Evolutionary conservation across 2,888 invertebrate genomes (phyloP).

Genomic region (Lasius fuliginosus): DNA sequence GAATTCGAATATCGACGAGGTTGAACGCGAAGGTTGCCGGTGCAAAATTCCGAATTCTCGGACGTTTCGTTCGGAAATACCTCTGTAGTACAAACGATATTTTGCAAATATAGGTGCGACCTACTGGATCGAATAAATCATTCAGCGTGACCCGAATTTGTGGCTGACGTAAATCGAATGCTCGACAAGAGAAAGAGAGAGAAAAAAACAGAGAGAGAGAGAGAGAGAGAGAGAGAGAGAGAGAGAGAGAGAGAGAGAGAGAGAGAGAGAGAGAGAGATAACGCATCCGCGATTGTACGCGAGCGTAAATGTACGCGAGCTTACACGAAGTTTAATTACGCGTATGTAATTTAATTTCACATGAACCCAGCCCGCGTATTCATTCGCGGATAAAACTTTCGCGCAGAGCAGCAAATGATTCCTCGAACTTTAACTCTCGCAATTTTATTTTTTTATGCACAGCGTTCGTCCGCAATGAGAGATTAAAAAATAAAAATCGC

Average conservation of each 20-base stretch:
- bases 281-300: slow-evolving; percentile 33
- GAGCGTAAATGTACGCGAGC: slow-evolving; percentile 38
- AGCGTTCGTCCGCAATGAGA: not conserved
- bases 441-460: not conserved
- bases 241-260: not conserved
- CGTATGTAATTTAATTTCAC: slow-evolving; percentile 47
- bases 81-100: slow-evolving; percentile 50
- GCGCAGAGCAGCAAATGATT: slow-evolving; percentile 23
- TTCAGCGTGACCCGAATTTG: slow-evolving; percentile 61
- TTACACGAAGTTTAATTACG: slow-evolving; percentile 60
- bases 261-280: not conserved
- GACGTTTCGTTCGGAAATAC: slow-evolving; percentile 39
- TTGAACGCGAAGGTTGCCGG: not conserved
- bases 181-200: not conserved
- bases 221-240: not conserved
- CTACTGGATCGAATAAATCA: slow-evolving; percentile 60
- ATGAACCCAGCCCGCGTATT: slow-evolving; percentile 34
- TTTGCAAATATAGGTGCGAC: slow-evolving; percentile 58
- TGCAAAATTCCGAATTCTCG: slow-evolving; percentile 40
- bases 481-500: not conserved
- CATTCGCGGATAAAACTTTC: slow-evolving; percentile 34
- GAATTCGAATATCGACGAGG: slow-evolving; percentile 26
- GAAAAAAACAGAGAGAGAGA: not conserved
- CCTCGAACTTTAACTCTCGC: slow-evolving; percentile 40
- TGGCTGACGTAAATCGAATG: slow-evolving; percentile 45